These are phyloP conservation scores for Chloebia gouldiae DNA, from an alignment of 2,113 vertebrate species.

Conservation along the genomic window DNA sequence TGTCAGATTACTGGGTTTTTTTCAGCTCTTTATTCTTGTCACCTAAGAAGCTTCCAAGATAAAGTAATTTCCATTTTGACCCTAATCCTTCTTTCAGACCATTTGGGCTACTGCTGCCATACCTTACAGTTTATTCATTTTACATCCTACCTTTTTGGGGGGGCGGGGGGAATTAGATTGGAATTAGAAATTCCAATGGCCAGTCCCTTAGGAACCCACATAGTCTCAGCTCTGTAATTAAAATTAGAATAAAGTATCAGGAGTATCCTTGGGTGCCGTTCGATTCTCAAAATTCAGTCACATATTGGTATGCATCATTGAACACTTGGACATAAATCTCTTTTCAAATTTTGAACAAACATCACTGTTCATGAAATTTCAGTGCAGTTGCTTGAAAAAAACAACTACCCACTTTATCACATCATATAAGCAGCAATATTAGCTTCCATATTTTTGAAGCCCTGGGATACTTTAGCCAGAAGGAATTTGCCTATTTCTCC, in stretches of 20 bases:
- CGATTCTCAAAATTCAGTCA: background rate
- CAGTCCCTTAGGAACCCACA: background rate
- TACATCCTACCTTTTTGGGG: rapidly evolving
- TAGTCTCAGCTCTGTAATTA: background rate
- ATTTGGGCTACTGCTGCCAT: background rate
- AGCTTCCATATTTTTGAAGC: background rate
- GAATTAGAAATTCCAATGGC: background rate
- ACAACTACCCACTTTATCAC: background rate
- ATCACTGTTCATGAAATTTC: background rate
- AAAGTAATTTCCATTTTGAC: background rate
- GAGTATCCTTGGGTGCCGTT: background rate
- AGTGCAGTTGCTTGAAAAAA: background rate
- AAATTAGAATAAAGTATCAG: background rate
- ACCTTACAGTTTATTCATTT: background rate
- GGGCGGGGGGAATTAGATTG: rapidly evolving
- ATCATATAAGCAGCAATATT: background rate
- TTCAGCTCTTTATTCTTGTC: background rate
- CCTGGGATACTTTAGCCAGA: background rate
- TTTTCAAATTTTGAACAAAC: background rate
- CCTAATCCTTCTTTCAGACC: background rate
- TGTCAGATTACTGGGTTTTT: background rate
- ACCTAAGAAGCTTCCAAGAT: background rate
- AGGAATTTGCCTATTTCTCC: background rate
- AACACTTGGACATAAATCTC: background rate
- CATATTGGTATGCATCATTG: background rate